These are phyloP conservation scores for Eidolon helvum DNA, from an alignment of 2,113 vertebrate species.

Conservation along the genomic window DNA sequence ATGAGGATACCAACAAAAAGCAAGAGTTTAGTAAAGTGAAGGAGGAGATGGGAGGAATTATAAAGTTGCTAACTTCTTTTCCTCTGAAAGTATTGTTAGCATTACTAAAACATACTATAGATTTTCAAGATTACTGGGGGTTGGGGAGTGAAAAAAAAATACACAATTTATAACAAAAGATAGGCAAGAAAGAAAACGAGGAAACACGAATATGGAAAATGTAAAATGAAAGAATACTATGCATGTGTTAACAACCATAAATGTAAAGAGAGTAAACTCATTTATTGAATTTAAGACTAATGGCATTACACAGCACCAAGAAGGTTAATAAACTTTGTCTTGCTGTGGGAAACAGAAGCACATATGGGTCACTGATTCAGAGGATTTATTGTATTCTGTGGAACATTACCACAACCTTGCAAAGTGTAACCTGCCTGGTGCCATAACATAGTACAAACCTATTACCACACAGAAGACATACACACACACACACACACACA, in stretches of 20 bases:
- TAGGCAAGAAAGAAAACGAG: neutral
- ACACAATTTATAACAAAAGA: neutral
- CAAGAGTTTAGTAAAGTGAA: neutral
- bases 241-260: neutral
- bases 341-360: neutral
- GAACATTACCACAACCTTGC: neutral
- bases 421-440: neutral
- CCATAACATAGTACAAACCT: neutral
- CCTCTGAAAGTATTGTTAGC: neutral
- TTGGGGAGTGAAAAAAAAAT: neutral
- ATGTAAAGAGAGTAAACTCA: neutral
- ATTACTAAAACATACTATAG: neutral
- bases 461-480: neutral
- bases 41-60: neutral
- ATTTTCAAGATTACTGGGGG: neutral
- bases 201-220: neutral
- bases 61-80: neutral
- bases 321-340: neutral
- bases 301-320: neutral
- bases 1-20: neutral
- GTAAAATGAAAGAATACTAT: neutral
- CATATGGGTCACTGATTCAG: neutral
- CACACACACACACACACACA: neutral
- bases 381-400: neutral
- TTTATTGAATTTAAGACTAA: neutral